Conservation (phyloP, 2,888 invertebrate species). For the Syrista parreyssii region DNA sequence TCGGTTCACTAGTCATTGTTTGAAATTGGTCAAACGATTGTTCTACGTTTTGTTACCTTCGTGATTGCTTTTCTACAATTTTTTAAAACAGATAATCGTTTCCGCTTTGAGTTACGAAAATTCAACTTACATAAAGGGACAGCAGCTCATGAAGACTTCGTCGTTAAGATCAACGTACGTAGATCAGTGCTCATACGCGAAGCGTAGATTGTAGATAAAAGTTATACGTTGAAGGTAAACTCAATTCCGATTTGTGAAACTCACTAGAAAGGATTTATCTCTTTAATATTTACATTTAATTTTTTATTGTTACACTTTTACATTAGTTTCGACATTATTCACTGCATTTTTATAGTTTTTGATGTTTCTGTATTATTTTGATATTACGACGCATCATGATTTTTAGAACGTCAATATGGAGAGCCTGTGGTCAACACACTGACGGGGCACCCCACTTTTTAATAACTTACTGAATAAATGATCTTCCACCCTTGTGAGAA, state of each 20-base stretch:
- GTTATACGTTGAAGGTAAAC: neutral
- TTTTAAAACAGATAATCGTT: neutral
- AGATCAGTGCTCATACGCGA: neutral
- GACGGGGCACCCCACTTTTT: neutral
- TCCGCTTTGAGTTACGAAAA: neutral
- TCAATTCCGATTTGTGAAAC: neutral
- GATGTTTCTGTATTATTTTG: no score
- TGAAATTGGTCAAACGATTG: neutral
- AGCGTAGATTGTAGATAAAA: neutral
- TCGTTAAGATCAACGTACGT: slow-evolving; percentile 23
- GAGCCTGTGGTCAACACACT: neutral
- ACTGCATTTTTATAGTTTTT: neutral
- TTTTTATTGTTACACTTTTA: neutral
- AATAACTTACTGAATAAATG: neutral
- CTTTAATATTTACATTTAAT: neutral
- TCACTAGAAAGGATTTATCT: neutral
- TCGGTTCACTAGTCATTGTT: neutral
- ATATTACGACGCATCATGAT: neutral
- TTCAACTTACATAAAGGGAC: slow-evolving; percentile 59
- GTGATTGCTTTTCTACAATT: neutral
- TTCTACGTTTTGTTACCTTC: neutral
- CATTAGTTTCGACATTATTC: neutral
- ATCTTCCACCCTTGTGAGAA: neutral
- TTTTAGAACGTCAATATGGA: neutral
- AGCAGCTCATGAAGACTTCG: slow-evolving; percentile 59